Evolutionary conservation across 2,888 invertebrate species (phyloP), one percentile per base, ranked within the genome.

Genomic region (Cryptus armator): DNA sequence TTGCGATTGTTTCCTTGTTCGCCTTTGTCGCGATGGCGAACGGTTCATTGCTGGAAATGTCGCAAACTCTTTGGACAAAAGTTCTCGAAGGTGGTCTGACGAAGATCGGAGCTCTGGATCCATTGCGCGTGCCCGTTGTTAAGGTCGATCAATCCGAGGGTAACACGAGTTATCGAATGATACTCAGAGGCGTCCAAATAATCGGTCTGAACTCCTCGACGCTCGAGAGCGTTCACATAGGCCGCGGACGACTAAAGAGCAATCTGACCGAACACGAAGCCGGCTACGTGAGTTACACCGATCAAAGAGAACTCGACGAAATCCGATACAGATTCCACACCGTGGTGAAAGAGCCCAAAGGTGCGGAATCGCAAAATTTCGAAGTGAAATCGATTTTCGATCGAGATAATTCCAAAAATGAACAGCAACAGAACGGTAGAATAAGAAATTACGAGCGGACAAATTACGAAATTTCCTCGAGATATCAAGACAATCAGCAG

Each of bases 141-240:
- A 93, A 93, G 76, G 91, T 93, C 32, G 94, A 96, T 77, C 96
- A 96, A 84, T 91, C 93, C 1, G 92, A 93, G 79, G 92, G 91
- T 4, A 88, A 92, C 79, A 91, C 90, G 16, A 92, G 87, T 80
- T 93, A 93, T 80, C 89, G 92, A 12, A 91, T 93, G 37, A 89
- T 93, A 4, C 86, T 93, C 14, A 87, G 88, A 1, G 89, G 92
- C 80, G 88, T 93, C 10, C 91, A 92, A 83, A 90, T 93, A 62
- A 64, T 32, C 0, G 93, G 93, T 1, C 80, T 93, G 6, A 93
- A 93, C 78, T 79, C 75, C 0, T 93, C 93, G 1, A 89, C 86
- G 0, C 76, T 93, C 67, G 93, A 93, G 24, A 93, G 92, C 85
- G 89, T 93, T 43, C 90, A 93, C 72, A 84, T 93, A 7, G 92